Evolutionary conservation across 2,888 invertebrate genomes (phyloP).

Genomic region (Sycophila texana): DNA sequence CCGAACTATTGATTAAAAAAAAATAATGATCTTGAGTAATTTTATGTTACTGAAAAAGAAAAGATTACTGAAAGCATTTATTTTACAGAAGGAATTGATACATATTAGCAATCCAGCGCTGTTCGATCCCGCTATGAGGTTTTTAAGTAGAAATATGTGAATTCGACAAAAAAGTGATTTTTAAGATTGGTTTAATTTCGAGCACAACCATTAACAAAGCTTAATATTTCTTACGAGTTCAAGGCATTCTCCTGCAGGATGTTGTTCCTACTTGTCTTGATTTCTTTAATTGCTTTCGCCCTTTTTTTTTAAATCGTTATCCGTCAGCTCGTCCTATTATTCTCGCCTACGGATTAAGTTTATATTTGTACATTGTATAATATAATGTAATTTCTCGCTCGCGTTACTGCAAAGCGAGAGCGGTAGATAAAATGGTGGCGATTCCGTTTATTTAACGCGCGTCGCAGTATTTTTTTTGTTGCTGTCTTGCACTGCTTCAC

Average conservation of each 20-base stretch:
- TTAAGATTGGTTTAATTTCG: background rate
- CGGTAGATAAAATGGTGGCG: constrained; percentile 4
- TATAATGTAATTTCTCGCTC: constrained; percentile 11
- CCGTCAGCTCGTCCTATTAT: constrained; percentile 13
- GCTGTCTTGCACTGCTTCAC: background rate
- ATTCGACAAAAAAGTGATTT: too few species aligned
- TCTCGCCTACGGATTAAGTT: constrained; percentile 12
- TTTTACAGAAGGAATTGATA: too few species aligned
- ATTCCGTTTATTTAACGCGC: background rate
- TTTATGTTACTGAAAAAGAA: too few species aligned
- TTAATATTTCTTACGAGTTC: background rate
- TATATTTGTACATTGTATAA: constrained; percentile 19
- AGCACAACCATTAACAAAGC: background rate
- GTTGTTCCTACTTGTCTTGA: constrained; percentile 47
- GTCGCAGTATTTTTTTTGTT: background rate
- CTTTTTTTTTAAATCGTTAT: constrained; percentile 16
- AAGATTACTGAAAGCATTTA: too few species aligned
- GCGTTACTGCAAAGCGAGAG: background rate
- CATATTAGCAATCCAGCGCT: too few species aligned
- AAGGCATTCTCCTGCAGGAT: constrained; percentile 31
- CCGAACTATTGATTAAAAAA: too few species aligned
- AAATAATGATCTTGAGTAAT: too few species aligned
- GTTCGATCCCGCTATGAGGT: too few species aligned
- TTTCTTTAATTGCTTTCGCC: constrained; percentile 13
- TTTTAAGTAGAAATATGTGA: too few species aligned